Percentiles rank a stretch among this genome's conserved stretches.
These are phyloP conservation scores for Erebia epiphron DNA, from an alignment of 2,888 invertebrate genomes.

Conservation along the genomic window DNA sequence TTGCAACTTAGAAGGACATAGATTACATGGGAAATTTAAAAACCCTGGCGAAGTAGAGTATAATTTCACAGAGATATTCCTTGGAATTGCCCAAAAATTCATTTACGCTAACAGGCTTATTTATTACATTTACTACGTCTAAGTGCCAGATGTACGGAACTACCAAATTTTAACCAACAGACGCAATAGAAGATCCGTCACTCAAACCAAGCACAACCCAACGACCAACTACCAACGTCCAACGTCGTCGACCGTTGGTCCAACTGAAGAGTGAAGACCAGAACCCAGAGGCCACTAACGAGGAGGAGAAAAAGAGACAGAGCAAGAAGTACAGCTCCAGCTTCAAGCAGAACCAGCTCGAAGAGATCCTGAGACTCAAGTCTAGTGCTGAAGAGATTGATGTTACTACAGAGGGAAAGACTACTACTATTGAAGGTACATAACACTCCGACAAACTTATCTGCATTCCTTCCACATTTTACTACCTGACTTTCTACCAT, in stretches of 20 bases:
- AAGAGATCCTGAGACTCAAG: constrained; percentile 59
- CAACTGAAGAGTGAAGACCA: constrained; percentile 67
- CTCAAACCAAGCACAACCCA: constrained; percentile 50
- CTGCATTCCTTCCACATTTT: no score
- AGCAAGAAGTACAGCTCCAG: constrained; percentile 76
- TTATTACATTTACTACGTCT: no score
- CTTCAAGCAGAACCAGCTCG: constrained; percentile 71
- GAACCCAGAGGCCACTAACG: constrained; percentile 72
- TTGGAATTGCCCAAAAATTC: no score
- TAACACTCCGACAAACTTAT: not conserved
- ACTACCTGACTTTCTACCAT: no score
- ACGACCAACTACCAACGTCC: constrained; percentile 54
- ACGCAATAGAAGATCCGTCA: constrained; percentile 66
- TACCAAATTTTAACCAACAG: constrained; percentile 42
- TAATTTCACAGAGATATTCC: no score
- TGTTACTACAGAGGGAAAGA: constrained; percentile 58
- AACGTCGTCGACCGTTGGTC: constrained; percentile 65
- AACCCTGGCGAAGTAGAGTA: no score
- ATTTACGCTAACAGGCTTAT: no score
- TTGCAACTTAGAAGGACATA: no score
- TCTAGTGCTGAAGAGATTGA: constrained; percentile 47
- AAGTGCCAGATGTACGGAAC: no score
- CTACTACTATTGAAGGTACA: constrained; percentile 44
- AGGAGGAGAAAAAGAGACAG: constrained; percentile 72
- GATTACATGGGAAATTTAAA: no score